These are phyloP conservation scores for Pimephales promelas DNA, from an alignment of 2,113 vertebrate genomes.

Conservation along the genomic window DNA sequence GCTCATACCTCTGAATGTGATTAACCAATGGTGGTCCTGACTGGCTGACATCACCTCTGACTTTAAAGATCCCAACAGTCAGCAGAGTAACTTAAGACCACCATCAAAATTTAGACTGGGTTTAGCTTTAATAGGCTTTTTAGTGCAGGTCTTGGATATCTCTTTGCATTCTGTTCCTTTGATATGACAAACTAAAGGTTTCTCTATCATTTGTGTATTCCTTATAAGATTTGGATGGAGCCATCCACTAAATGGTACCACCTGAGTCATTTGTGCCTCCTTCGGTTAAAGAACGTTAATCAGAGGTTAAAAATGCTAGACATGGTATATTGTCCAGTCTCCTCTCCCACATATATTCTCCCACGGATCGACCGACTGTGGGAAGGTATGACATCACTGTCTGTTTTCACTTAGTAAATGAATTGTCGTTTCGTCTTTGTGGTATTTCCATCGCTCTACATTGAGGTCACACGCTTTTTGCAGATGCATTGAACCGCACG, in stretches of 20 bases:
- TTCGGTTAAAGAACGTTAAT: constrained; percentile 39
- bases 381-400: constrained; percentile 43
- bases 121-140: not conserved
- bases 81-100: not conserved
- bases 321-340: constrained; percentile 24
- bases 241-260: constrained; percentile 16
- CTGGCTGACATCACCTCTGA: constrained; percentile 20
- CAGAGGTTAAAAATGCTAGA: constrained; percentile 34
- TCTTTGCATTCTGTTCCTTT: not conserved
- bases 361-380: constrained; percentile 1
- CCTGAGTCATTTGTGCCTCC: not conserved
- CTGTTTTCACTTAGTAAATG: constrained; percentile 24
- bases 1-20: constrained; percentile 23
- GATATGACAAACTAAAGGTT: not conserved
- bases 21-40: constrained; percentile 25
- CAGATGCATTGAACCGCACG: not conserved
- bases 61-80: constrained; percentile 19
- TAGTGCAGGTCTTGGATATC: not conserved
- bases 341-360: constrained; percentile 43
- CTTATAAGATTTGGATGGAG: not conserved
- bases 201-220: not conserved
- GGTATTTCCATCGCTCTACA: not conserved
- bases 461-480: constrained; percentile 13
- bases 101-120: not conserved
- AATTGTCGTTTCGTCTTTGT: constrained; percentile 5